Evolutionary conservation across 2,113 vertebrate species (phyloP), one percentile per base, ranked within the genome.

Genomic region (Eclectus roratus): DNA sequence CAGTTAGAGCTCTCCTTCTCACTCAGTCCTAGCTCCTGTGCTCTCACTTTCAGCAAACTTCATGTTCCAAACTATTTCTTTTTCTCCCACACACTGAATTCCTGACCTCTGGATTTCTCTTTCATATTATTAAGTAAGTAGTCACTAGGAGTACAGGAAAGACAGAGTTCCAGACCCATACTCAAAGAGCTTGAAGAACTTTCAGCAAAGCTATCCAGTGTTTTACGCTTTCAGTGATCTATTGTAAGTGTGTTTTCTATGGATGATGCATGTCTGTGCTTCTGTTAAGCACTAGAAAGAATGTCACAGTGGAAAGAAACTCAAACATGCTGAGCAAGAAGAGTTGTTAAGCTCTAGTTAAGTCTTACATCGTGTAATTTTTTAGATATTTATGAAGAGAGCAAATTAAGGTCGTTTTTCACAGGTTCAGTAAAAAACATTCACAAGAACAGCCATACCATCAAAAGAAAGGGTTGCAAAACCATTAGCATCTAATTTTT

Each of bases 61-160:
- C 10, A 11, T 9, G 2, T 58, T 25, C 16, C 13, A 61, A 11
- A 1, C 1, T 33, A 0, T 24, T 39, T 4, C 25, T 53, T 35
- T 64, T 41, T 14, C 2, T 35, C 10, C 13, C 13, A 49, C 6
- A 9, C 2, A 28, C 60, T 43, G 17, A 74, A 33, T 56, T 58
- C 47, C 28, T 25, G 5, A 2, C 4, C 1, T 46, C 15, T 39
- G 5, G 24, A 80, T 86, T 83, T 79, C 27, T 80, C 13, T 27
- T 9, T 35, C 28, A 53, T 72, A 72, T 18, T 35, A 1, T 10
- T 33, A 41, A n/a, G 53, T 33, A 39, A 31, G 53, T 31, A 29
- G 2, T 81, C 23, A 69, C 0, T 0, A 64, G 31, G 7, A 68
- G 16, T 15, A 31, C 3, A 60, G 58, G 25, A 64, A 68, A 65